A percentile compares a stretch with the other conserved stretches of the same genome.
Conservation (phyloP, 2,113 vertebrate genomes). For the Platanista minor region DNA sequence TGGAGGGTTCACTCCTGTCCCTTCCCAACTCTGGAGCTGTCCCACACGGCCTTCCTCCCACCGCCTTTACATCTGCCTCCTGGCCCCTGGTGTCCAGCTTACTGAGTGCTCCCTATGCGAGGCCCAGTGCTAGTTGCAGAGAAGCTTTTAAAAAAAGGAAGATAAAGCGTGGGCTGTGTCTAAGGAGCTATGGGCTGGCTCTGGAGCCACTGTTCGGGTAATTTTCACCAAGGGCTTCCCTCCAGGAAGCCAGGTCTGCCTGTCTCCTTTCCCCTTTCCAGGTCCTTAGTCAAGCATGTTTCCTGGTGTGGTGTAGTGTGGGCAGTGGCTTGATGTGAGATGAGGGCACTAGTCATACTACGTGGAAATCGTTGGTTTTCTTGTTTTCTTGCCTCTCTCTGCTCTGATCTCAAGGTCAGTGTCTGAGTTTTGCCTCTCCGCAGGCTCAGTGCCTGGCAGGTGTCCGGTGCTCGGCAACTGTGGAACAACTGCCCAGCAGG, state of each 20-base stretch:
- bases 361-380: background rate
- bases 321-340: background rate
- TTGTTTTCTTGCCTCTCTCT: background rate
- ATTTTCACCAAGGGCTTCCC: background rate
- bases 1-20: conserved; percentile 42
- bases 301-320: background rate
- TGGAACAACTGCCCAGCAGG: background rate
- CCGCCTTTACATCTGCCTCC: too few species aligned
- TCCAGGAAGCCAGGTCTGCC: background rate
- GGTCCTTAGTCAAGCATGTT: background rate
- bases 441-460: background rate
- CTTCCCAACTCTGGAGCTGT: conserved; percentile 77
- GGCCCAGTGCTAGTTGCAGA: background rate
- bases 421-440: background rate
- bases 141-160: background rate
- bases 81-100: background rate
- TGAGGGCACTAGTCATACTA: background rate
- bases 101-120: background rate
- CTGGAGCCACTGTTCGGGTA: background rate
- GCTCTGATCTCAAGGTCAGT: background rate
- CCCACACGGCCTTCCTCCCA: background rate
- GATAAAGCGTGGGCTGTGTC: background rate
- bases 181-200: background rate
- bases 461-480: background rate
- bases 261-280: too few species aligned